Conservation (phyloP, 2,797 vertebrate genomes). For the Acipenser oxyrinchus region DNA sequence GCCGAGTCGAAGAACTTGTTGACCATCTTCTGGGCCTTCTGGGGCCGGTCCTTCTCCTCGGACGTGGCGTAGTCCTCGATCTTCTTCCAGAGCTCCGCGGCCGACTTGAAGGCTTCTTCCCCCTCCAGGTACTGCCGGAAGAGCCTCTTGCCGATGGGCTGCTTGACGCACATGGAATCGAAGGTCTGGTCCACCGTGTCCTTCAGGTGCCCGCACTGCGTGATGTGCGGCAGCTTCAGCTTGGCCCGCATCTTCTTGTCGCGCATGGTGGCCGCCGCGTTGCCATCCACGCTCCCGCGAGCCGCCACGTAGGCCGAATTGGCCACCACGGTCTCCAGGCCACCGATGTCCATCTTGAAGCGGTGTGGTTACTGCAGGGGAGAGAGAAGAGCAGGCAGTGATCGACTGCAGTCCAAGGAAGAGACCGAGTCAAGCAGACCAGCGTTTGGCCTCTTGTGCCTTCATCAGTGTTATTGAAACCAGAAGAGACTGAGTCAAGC, state of each 20-base stretch:
- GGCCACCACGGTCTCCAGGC: slow-evolving; percentile 66
- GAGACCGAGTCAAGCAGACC: background rate
- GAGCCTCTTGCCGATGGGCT: slow-evolving; percentile 60
- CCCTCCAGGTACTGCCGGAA: slow-evolving; percentile 56
- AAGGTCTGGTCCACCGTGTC: slow-evolving; percentile 44
- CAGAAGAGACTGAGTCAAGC: background rate
- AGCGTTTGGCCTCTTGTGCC: background rate
- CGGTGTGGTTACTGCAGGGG: slow-evolving; percentile 23
- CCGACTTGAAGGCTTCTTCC: slow-evolving; percentile 33
- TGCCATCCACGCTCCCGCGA: slow-evolving; percentile 48
- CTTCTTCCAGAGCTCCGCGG: slow-evolving; percentile 57
- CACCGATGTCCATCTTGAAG: slow-evolving; percentile 56
- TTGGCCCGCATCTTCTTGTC: slow-evolving; percentile 62
- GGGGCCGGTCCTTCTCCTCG: slow-evolving; percentile 48
- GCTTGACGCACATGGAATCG: slow-evolving; percentile 51
- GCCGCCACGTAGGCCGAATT: slow-evolving; percentile 67
- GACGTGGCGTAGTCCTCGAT: slow-evolving; percentile 49
- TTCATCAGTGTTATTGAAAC: background rate
- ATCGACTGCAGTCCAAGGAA: background rate
- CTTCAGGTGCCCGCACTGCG: slow-evolving; percentile 55
- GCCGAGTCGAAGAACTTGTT: slow-evolving; percentile 56
- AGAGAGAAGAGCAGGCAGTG: background rate
- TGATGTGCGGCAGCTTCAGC: slow-evolving; percentile 60
- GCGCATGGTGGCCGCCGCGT: slow-evolving; percentile 43
- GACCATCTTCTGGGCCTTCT: slow-evolving; percentile 57